phyloP scores from a whole-genome alignment of 2,113 vertebrate species.

The Regulus satrapa region DNA sequence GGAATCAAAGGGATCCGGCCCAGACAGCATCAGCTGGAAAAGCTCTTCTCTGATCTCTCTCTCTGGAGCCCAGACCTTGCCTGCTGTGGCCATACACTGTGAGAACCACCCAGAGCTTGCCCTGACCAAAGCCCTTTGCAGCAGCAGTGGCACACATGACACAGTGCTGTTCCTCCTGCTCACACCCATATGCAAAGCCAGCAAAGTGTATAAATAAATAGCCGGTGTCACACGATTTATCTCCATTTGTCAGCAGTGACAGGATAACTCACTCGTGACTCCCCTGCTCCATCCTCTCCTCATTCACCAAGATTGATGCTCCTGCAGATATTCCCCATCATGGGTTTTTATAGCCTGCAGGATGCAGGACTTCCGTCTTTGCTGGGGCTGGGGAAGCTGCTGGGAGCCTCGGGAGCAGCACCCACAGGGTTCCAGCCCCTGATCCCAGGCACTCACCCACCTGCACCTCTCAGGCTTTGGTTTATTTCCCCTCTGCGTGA shows the following conservation, averaged over 20 bases:
- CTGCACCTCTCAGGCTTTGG: neutral
- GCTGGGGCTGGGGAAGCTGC: neutral
- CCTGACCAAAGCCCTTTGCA: neutral
- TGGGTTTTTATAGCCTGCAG: neutral
- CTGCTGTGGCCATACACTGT: neutral
- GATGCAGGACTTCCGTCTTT: neutral
- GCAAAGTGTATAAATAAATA: slow-evolving; percentile 32
- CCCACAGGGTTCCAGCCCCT: rapidly evolving
- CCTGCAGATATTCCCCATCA: neutral
- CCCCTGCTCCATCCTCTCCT: slow-evolving; percentile 7
- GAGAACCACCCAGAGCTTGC: neutral
- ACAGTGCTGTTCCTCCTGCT: neutral
- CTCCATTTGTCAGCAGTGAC: slow-evolving; percentile 61
- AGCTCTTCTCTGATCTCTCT: neutral
- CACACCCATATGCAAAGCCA: neutral
- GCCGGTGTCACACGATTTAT: slow-evolving; percentile 12
- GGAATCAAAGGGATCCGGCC: neutral
- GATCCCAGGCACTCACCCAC: rapidly evolving
- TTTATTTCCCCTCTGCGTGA: neutral
- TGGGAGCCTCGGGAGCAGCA: neutral
- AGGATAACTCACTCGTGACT: slow-evolving; percentile 56
- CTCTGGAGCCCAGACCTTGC: neutral
- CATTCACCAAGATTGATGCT: slow-evolving; percentile 59
- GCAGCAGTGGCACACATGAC: neutral
- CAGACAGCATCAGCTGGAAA: neutral